Percentiles rank a stretch among this genome's conserved stretches.
Conservation (phyloP, 2,888 invertebrate genomes). For the Acronicta alni region DNA sequence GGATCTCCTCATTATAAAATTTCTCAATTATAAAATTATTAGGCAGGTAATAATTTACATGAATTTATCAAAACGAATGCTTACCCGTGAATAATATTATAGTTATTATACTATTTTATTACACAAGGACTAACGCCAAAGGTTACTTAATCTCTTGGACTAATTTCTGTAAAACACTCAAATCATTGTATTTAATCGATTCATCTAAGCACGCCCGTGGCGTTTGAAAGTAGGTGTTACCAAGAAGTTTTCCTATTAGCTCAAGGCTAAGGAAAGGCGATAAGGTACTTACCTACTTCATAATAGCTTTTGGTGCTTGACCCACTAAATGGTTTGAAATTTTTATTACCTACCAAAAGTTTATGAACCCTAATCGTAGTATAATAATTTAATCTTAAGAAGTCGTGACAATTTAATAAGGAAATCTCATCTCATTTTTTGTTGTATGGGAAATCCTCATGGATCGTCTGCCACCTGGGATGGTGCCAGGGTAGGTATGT, state of each 20-base stretch:
- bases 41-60: no score
- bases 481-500: no score
- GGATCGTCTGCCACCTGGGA: no score
- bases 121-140: not conserved
- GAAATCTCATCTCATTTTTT: no score
- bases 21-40: no score
- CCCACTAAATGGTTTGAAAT: conserved; percentile 43
- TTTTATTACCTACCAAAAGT: not conserved
- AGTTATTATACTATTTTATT: no score
- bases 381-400: no score
- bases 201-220: conserved; percentile 29
- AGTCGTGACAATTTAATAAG: no score
- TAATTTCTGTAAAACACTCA: conserved; percentile 26
- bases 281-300: conserved; percentile 47
- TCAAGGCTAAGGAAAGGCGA: conserved; percentile 63
- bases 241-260: conserved; percentile 61
- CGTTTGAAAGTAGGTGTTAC: conserved; percentile 27
- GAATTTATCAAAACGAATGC: no score
- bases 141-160: conserved; percentile 14
- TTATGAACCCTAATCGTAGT: not conserved
- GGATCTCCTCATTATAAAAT: no score
- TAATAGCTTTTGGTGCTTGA: conserved; percentile 56
- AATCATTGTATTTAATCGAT: conserved; percentile 45
- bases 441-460: no score
- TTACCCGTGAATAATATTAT: not conserved